A percentile compares a stretch with the other conserved stretches of the same genome.
phyloP scores from a whole-genome alignment of 2,113 vertebrate genomes.

The Gasterosteus nipponicus region DNA sequence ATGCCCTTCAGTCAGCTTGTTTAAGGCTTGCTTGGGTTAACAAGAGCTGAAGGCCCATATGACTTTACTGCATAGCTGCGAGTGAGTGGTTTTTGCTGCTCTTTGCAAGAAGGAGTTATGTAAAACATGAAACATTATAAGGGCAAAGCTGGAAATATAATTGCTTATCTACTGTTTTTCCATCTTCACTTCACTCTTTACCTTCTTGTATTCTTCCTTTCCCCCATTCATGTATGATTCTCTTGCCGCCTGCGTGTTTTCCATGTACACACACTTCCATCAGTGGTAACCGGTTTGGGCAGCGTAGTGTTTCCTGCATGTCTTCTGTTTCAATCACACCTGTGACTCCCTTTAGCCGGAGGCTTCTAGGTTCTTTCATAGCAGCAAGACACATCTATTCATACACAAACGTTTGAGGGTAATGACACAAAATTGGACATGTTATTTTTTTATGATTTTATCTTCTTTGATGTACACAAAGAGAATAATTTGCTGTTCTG shows the following conservation, averaged over 20 bases:
- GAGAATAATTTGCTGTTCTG: not conserved
- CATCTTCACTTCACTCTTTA: not conserved
- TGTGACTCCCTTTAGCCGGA: conserved; percentile 66
- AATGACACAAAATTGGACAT: not conserved
- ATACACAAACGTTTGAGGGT: not conserved
- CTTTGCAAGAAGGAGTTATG: conserved; percentile 36
- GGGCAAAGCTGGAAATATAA: conserved; percentile 38
- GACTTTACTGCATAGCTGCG: conserved; percentile 29
- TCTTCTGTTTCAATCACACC: conserved; percentile 60
- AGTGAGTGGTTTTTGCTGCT: conserved; percentile 43
- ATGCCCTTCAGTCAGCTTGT: conserved; percentile 28
- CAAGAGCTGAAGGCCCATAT: conserved; percentile 64
- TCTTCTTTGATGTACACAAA: not conserved
- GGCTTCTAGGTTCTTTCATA: conserved; percentile 50
- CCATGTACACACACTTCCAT: conserved; percentile 11
- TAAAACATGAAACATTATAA: conserved; percentile 47
- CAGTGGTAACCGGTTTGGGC: conserved; percentile 53
- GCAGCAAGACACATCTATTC: conserved; percentile 15
- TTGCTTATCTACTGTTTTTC: not conserved
- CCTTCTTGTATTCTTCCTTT: no score
- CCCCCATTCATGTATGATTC: not conserved
- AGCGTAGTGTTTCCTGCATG: conserved; percentile 44
- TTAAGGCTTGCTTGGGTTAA: conserved; percentile 54
- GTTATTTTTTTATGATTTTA: not conserved
- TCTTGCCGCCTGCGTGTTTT: not conserved